These are phyloP conservation scores for Pogonus chalceus DNA, from an alignment of 1,140 invertebrate genomes.

Conservation along the genomic window DNA sequence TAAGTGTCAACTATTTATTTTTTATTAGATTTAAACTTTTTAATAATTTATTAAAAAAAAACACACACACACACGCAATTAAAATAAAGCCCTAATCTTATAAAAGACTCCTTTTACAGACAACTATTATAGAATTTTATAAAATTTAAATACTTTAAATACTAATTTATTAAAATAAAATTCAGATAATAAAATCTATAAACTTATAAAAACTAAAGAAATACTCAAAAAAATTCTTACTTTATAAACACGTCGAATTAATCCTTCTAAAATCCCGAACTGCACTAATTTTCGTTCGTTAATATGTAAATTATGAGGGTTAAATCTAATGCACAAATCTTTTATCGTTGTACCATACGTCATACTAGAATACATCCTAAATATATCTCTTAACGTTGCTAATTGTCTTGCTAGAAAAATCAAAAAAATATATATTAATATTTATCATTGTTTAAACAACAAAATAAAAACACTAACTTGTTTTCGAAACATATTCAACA, in stretches of 20 bases:
- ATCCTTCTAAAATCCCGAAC: slow-evolving; percentile 78
- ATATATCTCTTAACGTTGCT: slow-evolving; percentile 64
- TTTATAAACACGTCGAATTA: slow-evolving; percentile 76
- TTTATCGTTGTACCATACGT: slow-evolving; percentile 75
- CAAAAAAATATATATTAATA: background rate
- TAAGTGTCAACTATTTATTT: no score
- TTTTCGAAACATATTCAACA: slow-evolving; percentile 57
- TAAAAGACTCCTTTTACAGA: no score
- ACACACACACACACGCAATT: no score
- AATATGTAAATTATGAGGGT: slow-evolving; percentile 61
- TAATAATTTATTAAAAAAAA: no score
- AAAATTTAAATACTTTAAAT: no score
- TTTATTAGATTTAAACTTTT: no score
- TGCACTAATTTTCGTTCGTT: slow-evolving; percentile 82
- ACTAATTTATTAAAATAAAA: no score
- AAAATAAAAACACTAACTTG: slow-evolving; percentile 34
- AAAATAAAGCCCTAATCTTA: no score
- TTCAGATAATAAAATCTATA: no score
- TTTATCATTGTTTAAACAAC: background rate
- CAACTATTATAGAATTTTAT: no score
- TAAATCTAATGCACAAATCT: slow-evolving; percentile 71
- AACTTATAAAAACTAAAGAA: no score
- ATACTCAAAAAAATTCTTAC: no score
- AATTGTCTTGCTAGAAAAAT: slow-evolving; percentile 32
- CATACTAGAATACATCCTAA: slow-evolving; percentile 72